Evolutionary conservation across 2,113 vertebrate genomes (phyloP), one percentile per base, ranked within the genome.

Genomic region (Misgurnus mizolepis): DNA sequence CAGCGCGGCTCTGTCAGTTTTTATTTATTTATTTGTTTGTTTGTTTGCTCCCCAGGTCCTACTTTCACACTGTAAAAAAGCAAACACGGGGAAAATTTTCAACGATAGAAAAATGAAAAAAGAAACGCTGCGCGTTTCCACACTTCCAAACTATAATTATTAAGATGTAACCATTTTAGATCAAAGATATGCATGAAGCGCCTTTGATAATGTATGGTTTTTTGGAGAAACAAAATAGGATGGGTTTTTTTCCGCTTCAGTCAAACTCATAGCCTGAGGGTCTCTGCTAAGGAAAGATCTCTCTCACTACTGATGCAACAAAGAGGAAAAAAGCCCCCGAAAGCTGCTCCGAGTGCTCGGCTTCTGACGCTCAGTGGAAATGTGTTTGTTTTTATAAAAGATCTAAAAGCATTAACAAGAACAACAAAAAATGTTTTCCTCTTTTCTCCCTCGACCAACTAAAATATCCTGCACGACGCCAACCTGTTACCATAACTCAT

Each of bases 231-330:
- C 58, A 82, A 71, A 85, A 79, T 74, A 76, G 67, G 80, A 45
- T 56, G 56, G 62, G 55, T 64, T 79, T 65, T 62, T 75, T 75
- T 55, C 43, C 47, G 65, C 76, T 56, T 53, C 80, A 70, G 83
- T 82, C 80, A 74, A 82, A 79, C 68, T 66, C 69, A 60, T 79
- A 71, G 80, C 83, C 83, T 66, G 66, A 82, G 80, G 83, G 80
- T 64, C 71, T 78, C 17, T 27, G 80, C 45, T 55, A 60, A 50
- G 53, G 74, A 58, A 45, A 76, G 74, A 72, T 67, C 53, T 82
- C 80, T 78, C 55, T 66, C 53, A 0, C 69, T 82, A 53, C 76
- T 85, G 50, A 58, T 67, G 83, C 74, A 82, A 78, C 76, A 79
- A 60, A 79, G 79, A 58, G 22, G 66, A 82, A 74, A 75, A 83